A percentile compares a stretch with the other conserved stretches of the same genome.
These are phyloP conservation scores for Tauraco erythrolophus DNA, from an alignment of 2,113 vertebrate genomes.

Conservation along the genomic window DNA sequence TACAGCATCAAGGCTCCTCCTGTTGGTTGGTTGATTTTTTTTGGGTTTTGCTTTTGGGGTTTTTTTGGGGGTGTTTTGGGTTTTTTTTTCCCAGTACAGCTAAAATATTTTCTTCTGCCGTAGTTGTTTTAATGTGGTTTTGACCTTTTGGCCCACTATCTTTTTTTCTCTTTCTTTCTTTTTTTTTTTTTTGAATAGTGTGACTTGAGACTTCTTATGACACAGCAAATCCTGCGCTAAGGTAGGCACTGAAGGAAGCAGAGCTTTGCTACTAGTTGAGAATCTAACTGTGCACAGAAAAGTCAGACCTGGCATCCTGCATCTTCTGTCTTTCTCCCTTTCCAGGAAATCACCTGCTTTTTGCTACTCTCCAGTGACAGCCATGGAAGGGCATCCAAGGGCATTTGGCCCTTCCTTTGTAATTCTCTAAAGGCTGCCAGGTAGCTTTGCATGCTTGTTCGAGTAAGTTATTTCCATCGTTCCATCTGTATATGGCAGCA, in stretches of 20 bases:
- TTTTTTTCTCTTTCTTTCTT: background rate
- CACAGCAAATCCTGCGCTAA: rapidly evolving
- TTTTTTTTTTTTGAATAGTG: background rate
- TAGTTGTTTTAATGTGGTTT: background rate
- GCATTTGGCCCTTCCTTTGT: background rate
- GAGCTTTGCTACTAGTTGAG: background rate
- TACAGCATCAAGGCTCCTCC: background rate
- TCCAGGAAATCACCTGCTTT: background rate
- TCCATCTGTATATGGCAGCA: background rate
- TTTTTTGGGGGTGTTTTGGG: background rate
- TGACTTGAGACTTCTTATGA: background rate
- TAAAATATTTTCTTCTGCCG: background rate
- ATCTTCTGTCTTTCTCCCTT: background rate
- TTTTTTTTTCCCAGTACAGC: background rate
- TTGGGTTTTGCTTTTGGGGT: background rate
- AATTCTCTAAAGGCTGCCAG: background rate
- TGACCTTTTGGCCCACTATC: background rate
- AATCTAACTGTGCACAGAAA: background rate
- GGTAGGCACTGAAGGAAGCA: background rate
- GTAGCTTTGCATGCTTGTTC: background rate
- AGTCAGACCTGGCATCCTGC: background rate
- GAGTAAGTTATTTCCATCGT: background rate
- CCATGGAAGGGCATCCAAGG: background rate
- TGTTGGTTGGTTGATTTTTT: background rate
- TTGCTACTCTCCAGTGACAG: background rate